phyloP scores from a whole-genome alignment of 1,140 invertebrate species.

The Harpegnathos saltator region DNA sequence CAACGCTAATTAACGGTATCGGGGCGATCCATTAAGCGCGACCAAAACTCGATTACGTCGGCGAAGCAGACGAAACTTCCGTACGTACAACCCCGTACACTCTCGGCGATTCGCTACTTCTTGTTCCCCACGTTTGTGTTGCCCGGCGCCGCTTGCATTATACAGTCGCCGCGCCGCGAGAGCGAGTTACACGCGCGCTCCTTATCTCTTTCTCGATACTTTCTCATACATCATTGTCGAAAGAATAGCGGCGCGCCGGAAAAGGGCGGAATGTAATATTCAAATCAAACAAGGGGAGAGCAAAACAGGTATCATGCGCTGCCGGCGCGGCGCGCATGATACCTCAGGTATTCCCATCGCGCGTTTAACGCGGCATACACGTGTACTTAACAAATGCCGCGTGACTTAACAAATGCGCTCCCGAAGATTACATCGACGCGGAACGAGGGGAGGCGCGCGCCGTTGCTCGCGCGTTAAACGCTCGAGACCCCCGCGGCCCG shows the following conservation, averaged over 20 bases:
- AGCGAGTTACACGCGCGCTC: not conserved
- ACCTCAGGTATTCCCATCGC: too few species aligned
- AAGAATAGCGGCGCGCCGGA: not conserved
- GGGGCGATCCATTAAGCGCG: slow-evolving; percentile 49
- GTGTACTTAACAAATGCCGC: too few species aligned
- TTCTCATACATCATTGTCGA: not conserved
- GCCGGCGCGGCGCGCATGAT: too few species aligned
- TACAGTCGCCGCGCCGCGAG: not conserved
- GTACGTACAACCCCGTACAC: too few species aligned
- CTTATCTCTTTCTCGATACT: slow-evolving; percentile 17
- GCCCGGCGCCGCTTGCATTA: not conserved
- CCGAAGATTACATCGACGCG: too few species aligned
- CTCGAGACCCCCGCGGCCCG: too few species aligned
- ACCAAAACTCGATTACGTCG: slow-evolving; percentile 50
- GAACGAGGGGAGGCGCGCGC: too few species aligned
- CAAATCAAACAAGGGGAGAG: not conserved
- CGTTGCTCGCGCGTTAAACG: too few species aligned
- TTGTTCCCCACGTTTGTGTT: not conserved
- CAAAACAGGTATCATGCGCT: not conserved
- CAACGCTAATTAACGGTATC: slow-evolving; percentile 54
- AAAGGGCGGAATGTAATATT: slow-evolving; percentile 27
- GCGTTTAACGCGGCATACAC: too few species aligned
- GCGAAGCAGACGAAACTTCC: slow-evolving; percentile 25
- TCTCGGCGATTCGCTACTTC: not conserved
- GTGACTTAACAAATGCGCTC: too few species aligned